phyloP scores from a whole-genome alignment of 2,888 invertebrate species.

The Euspilapteryx auroguttella region DNA sequence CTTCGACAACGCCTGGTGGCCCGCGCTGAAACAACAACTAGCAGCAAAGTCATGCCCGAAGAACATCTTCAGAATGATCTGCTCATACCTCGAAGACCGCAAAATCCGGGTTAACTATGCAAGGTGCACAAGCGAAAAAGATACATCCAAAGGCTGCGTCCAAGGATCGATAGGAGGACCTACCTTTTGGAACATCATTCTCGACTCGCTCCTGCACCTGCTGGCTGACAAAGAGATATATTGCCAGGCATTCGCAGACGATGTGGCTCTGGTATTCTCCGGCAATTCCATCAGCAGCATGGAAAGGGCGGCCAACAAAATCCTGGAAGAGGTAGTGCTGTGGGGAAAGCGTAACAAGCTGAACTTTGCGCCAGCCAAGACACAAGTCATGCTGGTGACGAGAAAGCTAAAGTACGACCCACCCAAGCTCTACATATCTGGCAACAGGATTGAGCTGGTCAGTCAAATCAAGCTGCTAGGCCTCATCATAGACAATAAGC shows the following conservation, averaged over 20 bases:
- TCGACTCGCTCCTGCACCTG: too few relatives aligned
- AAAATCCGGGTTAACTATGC: neutral
- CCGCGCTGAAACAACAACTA: neutral
- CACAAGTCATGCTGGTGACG: too few relatives aligned
- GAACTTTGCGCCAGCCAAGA: conserved; percentile 7
- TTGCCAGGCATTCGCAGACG: too few relatives aligned
- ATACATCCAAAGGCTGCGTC: neutral
- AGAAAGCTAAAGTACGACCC: too few relatives aligned
- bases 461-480: conserved; percentile 1
- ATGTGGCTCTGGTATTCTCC: too few relatives aligned
- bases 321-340: neutral
- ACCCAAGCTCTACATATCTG: too few relatives aligned
- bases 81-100: neutral
- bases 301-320: neutral
- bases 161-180: conserved; percentile 1
- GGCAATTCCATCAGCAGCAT: neutral
- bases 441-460: neutral
- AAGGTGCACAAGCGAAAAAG: neutral
- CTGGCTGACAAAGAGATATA: neutral
- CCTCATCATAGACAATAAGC: neutral
- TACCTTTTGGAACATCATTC: too few relatives aligned
- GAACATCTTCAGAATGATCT: neutral
- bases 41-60: conserved; percentile 1
- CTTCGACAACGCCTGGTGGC: too few relatives aligned
- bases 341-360: conserved; percentile 7